A percentile compares a stretch with the other conserved stretches of the same genome.
These are phyloP conservation scores for Calameuta filiformis DNA, from an alignment of 2,888 invertebrate genomes.

Conservation along the genomic window DNA sequence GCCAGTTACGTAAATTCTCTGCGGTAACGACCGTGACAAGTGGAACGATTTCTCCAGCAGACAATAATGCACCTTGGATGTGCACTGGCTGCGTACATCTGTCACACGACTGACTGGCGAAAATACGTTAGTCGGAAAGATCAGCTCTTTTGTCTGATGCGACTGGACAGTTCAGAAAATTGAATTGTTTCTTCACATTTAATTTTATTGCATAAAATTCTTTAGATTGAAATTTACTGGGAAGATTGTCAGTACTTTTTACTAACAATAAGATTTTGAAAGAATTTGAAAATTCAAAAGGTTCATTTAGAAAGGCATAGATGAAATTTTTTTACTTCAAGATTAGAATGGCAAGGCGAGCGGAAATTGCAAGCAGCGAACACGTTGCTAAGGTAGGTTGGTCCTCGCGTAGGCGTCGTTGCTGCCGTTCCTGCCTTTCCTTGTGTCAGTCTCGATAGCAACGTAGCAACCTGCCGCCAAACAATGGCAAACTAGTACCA, in stretches of 20 bases:
- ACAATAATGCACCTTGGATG: neutral
- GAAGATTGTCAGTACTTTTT: neutral
- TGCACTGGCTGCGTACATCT: neutral
- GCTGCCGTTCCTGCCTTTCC: neutral
- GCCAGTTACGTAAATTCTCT: neutral
- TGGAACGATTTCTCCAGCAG: neutral
- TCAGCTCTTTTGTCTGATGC: neutral
- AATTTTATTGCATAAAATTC: neutral
- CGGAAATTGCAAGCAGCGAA: neutral
- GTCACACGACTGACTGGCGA: neutral
- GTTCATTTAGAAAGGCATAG: neutral
- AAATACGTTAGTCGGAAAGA: neutral
- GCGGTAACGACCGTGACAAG: neutral
- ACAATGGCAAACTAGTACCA: slow-evolving; percentile 23
- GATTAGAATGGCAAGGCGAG: neutral
- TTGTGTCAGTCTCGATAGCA: slow-evolving; percentile 37
- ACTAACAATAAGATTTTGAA: neutral
- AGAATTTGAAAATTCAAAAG: neutral
- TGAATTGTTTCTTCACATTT: neutral
- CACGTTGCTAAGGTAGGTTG: neutral
- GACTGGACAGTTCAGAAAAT: neutral
- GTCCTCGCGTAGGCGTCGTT: neutral
- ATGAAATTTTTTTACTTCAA: neutral
- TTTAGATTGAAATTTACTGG: neutral
- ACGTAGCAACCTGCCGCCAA: slow-evolving; percentile 24